A percentile compares a stretch with the other conserved stretches of the same genome.
These are phyloP conservation scores for Pinctada fucata DNA, from an alignment of 2,888 invertebrate genomes.

Conservation along the genomic window DNA sequence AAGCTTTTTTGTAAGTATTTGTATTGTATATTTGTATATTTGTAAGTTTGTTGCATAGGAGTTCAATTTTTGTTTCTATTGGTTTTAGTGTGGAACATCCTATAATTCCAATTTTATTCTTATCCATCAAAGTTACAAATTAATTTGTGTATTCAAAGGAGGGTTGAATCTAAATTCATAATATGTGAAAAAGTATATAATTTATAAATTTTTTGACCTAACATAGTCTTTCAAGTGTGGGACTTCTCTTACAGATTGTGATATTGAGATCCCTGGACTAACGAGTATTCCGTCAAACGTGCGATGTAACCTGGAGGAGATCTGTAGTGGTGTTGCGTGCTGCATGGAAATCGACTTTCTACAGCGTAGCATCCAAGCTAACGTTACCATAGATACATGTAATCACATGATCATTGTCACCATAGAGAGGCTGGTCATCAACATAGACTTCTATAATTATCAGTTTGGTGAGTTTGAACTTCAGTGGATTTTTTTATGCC, in stretches of 20 bases:
- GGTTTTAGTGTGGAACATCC: too few species aligned
- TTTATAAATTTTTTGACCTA: too few species aligned
- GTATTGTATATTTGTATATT: too few species aligned
- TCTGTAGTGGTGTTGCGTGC: conserved; percentile 40
- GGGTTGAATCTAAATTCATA: too few species aligned
- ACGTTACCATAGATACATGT: conserved; percentile 38
- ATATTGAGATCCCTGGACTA: conserved; percentile 8
- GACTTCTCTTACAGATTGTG: conserved; percentile 15
- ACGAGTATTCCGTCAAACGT: conserved; percentile 17
- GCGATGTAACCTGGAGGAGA: conserved; percentile 28
- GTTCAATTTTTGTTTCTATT: too few species aligned
- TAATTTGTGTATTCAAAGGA: too few species aligned
- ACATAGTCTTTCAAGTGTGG: too few species aligned
- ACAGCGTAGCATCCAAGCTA: conserved; percentile 28
- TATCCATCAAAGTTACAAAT: too few species aligned
- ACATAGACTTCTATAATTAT: conserved; percentile 22
- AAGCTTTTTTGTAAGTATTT: too few species aligned
- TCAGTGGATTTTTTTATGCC: background rate
- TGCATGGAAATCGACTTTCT: conserved; percentile 37
- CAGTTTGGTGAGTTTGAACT: conserved; percentile 23
- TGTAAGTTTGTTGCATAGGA: too few species aligned
- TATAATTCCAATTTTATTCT: too few species aligned
- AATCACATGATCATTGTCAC: conserved; percentile 35
- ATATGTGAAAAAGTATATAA: too few species aligned
- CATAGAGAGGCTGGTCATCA: conserved; percentile 38